A percentile compares a stretch with the other conserved stretches of the same genome.
These are phyloP conservation scores for Thera obeliscata DNA, from an alignment of 2,888 invertebrate species.

Conservation along the genomic window DNA sequence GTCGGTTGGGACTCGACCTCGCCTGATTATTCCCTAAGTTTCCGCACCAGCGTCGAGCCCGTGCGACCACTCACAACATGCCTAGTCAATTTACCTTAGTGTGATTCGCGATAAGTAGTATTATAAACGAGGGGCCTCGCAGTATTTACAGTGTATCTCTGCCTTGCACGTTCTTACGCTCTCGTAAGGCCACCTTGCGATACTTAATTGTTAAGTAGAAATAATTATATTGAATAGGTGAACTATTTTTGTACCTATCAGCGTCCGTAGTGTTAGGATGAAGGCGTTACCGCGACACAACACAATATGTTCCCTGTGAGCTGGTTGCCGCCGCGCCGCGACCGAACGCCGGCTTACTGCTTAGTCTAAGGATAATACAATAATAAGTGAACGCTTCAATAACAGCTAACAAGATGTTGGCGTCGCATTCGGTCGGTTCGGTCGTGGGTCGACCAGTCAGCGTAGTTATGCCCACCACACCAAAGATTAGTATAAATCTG, in stretches of 20 bases:
- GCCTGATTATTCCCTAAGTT: slow-evolving; percentile 31
- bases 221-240: slow-evolving; percentile 82
- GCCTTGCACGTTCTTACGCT: slow-evolving; percentile 36
- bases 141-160: slow-evolving; percentile 45
- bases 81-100: slow-evolving; percentile 85
- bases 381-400: slow-evolving; percentile 44
- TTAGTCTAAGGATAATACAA: slow-evolving; percentile 38
- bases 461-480: slow-evolving; percentile 76
- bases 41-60: slow-evolving; percentile 43
- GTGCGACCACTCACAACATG: slow-evolving; percentile 77
- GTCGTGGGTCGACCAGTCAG: slow-evolving; percentile 41
- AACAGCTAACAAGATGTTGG: slow-evolving; percentile 25
- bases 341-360: slow-evolving; percentile 60
- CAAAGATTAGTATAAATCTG: slow-evolving; percentile 81
- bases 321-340: slow-evolving; percentile 54
- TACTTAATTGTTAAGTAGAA: slow-evolving; percentile 83
- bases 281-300: slow-evolving; percentile 77
- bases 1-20: slow-evolving; percentile 14
- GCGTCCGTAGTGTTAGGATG: slow-evolving; percentile 76
- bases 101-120: slow-evolving; percentile 83
- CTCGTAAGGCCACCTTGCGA: slow-evolving; percentile 68
- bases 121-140: slow-evolving; percentile 51
- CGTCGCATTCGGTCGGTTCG: slow-evolving; percentile 54
- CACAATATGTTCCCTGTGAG: slow-evolving; percentile 62
- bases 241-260: slow-evolving; percentile 83